Base-by-base conservation (phyloP, 2,797 vertebrate genomes). In the Sparidentex hasta region DNA sequence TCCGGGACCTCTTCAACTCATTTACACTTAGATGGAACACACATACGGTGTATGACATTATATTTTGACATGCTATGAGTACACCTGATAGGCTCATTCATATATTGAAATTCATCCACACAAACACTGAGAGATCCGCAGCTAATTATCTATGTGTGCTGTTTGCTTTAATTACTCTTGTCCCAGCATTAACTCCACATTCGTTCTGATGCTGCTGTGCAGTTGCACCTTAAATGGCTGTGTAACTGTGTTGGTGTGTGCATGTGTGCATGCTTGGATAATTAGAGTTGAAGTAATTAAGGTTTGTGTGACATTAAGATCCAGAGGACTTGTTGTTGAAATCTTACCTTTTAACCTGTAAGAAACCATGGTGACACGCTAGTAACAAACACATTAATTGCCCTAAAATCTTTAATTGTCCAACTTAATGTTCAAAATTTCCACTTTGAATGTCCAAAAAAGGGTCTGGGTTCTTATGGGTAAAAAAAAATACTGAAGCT, bases 81-180 rank as follows among this genome's bases (percentile, higher is more conserved):
- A 16, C 20, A 68, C 29, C 7, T 57, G 69, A 71, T 56, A 13
- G 16, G 55, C 47, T 71, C 33, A 41, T 43, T 64, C 59, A 51
- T 56, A 38, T 66, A 71, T 70, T 59, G 64, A 74, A 52, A 43
- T 47, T 13, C 50, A n/a, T 47, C 67, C 58, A 71, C 65, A 55
- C 56, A 74, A 71, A 70, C 75, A 44, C 64, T 21, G 18, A 61
- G 54, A 77, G 65, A 52, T 67, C 54, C 79, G 62, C 43, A 57
- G 71, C 73, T 83, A 67, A 80, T 92, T 76, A 87, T 85, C 70
- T 50, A 18, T 48, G 41, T 50, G 52, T 38, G 57, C 2, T 81
- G 71, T 88, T 88, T 78, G 69, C 71, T 82, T 86, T 87, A 89
- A 92, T 90, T 89, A 78, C 74, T 87, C 62, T 62, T 44, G 38